These are phyloP conservation scores for Holothuria glaberrima DNA, from an alignment of 35 echinoderm and acorn worm species.

Conservation along the genomic window DNA sequence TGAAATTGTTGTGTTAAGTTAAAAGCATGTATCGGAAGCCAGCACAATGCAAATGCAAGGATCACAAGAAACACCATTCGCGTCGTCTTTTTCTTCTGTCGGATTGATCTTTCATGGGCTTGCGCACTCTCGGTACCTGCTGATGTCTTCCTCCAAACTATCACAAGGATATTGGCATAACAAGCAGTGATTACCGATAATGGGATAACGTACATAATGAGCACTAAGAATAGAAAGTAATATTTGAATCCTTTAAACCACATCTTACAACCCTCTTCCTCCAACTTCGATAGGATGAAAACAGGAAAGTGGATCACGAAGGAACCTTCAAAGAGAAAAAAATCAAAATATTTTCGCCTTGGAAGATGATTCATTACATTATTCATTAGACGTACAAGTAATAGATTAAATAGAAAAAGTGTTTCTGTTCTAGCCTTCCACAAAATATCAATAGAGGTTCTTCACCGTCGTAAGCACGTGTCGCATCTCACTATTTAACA, in stretches of 20 bases:
- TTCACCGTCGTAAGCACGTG: no score
- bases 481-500: no score
- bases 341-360: neutral
- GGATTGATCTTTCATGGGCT: constrained; percentile 89
- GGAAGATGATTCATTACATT: no score
- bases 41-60: constrained; percentile 82
- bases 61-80: constrained; percentile 97
- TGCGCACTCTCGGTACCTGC: constrained; percentile 93
- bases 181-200: constrained; percentile 78
- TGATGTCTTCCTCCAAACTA: constrained; percentile 91
- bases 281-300: constrained; percentile 64
- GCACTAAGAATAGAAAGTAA: constrained; percentile 73
- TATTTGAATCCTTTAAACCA: constrained; percentile 31
- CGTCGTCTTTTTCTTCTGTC: constrained; percentile 95
- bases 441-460: no score
- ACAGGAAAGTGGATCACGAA: constrained; percentile 80
- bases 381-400: no score
- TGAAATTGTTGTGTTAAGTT: constrained; percentile 36
- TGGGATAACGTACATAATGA: constrained; percentile 88
- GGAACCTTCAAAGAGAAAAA: constrained; percentile 70
- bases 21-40: constrained; percentile 80
- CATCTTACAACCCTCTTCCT: constrained; percentile 37
- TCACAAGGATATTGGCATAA: constrained; percentile 87
- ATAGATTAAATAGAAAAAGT: no score
- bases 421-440: no score